These are phyloP conservation scores for Eulemur albifrons DNA, from an alignment of 2,797 vertebrate species.

Conservation along the genomic window DNA sequence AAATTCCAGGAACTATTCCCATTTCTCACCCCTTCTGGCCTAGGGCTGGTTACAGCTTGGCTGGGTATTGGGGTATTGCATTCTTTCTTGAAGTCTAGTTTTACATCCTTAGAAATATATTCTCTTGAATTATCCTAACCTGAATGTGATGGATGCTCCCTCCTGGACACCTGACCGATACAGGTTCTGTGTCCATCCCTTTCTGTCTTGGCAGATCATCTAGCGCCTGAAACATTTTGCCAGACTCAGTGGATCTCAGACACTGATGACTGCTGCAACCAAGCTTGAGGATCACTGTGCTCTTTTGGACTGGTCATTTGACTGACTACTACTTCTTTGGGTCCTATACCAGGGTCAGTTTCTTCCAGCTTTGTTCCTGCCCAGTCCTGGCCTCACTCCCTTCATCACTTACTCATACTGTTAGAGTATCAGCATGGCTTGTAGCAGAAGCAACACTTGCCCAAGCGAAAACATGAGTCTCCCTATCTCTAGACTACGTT, in stretches of 20 bases:
- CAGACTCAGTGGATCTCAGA: not conserved
- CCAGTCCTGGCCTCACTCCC: conserved; percentile 35
- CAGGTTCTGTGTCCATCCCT: not conserved
- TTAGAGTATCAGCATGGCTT: conserved; percentile 26
- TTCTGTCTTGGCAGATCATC: not conserved
- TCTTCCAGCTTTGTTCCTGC: conserved; percentile 51
- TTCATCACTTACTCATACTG: not conserved
- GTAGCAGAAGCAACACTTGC: conserved; percentile 4
- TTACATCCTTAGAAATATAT: not conserved
- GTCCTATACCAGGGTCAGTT: conserved; percentile 42
- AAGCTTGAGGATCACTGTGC: not conserved
- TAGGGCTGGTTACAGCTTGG: not conserved
- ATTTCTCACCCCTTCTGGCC: not conserved
- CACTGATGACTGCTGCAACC: not conserved
- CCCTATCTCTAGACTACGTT: not conserved
- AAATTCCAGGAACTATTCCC: not conserved
- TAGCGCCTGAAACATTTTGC: conserved; percentile 8
- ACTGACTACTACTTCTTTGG: not conserved
- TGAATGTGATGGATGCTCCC: not conserved
- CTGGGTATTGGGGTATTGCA: not conserved
- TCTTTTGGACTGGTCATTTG: not conserved
- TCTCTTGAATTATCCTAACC: not conserved
- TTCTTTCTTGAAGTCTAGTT: not conserved
- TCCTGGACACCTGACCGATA: not conserved
- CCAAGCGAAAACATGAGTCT: conserved; percentile 18